Conservation (phyloP, 2,113 vertebrate genomes). For the Ardeotis arabs region DNA sequence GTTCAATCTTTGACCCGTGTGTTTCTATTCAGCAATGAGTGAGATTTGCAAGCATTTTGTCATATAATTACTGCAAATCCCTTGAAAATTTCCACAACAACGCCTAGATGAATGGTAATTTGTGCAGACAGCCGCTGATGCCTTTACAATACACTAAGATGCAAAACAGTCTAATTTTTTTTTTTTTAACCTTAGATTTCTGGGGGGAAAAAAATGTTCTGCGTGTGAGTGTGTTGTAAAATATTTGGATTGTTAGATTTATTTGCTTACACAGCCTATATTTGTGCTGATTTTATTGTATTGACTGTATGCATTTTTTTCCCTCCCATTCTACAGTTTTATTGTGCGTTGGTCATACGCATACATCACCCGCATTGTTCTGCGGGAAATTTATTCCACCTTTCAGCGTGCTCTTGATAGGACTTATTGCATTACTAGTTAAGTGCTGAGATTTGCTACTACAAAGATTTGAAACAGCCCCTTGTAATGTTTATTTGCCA, state of each 20-base stretch:
- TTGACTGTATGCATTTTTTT: slow-evolving; percentile 78
- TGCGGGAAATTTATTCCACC: slow-evolving; percentile 77
- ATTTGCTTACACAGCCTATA: slow-evolving; percentile 76
- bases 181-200: slow-evolving; percentile 59
- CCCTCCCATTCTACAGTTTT: slow-evolving; percentile 75
- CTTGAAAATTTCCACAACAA: slow-evolving; percentile 94
- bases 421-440: slow-evolving; percentile 73
- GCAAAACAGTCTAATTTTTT: slow-evolving; percentile 71
- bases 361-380: slow-evolving; percentile 82
- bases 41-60: slow-evolving; percentile 98
- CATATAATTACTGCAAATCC: slow-evolving; percentile 99
- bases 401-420: slow-evolving; percentile 76
- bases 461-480: slow-evolving; percentile 52
- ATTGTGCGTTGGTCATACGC: slow-evolving; percentile 76
- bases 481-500: slow-evolving; percentile 61
- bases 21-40: slow-evolving; percentile 93
- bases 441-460: slow-evolving; percentile 73
- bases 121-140: slow-evolving; percentile 78
- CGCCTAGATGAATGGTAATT: slow-evolving; percentile 89
- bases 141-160: slow-evolving; percentile 71
- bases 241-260: slow-evolving; percentile 79
- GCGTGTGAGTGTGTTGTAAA: slow-evolving; percentile 48
- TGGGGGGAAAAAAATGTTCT: slow-evolving; percentile 12
- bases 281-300: slow-evolving; percentile 83
- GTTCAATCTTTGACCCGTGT: slow-evolving; percentile 96